phyloP scores from a whole-genome alignment of 2,888 invertebrate species.

The Neoascia interrupta region DNA sequence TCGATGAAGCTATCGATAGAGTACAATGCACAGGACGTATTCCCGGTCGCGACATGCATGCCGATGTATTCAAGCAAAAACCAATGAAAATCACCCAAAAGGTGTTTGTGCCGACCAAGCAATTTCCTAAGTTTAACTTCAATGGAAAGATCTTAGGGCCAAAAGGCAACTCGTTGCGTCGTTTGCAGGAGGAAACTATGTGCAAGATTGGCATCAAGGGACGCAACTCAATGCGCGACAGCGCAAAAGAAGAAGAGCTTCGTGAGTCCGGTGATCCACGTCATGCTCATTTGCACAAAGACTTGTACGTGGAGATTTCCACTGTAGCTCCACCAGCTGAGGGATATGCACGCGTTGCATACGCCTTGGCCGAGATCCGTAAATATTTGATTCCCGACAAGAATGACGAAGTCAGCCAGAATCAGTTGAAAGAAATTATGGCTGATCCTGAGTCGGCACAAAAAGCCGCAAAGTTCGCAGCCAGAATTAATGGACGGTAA shows the following conservation, averaged over 20 bases:
- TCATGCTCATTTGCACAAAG: conserved; percentile 91
- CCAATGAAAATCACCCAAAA: conserved; percentile 78
- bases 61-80: conserved; percentile 86
- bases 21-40: conserved; percentile 86
- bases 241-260: conserved; percentile 88
- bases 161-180: conserved; percentile 95
- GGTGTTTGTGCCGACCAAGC: conserved; percentile 79
- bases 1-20: conserved; percentile 84
- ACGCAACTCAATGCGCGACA: conserved; percentile 94
- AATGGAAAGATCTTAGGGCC: conserved; percentile 96
- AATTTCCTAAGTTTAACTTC: conserved; percentile 90
- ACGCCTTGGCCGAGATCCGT: conserved; percentile 75
- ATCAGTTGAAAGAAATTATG: conserved; percentile 74
- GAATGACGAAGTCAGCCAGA: conserved; percentile 75
- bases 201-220: conserved; percentile 97
- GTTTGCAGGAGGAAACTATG: conserved; percentile 95
- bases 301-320: conserved; percentile 92
- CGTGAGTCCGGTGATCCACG: conserved; percentile 91
- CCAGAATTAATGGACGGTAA: conserved; percentile 34
- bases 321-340: conserved; percentile 92
- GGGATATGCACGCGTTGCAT: conserved; percentile 87
- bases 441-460: conserved; percentile 48
- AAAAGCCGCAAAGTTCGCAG: conserved; percentile 28
- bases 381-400: conserved; percentile 76
- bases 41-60: conserved; percentile 85